Base-by-base conservation (phyloP, 2,113 vertebrate species). In the Hippopotamus amphibius region DNA sequence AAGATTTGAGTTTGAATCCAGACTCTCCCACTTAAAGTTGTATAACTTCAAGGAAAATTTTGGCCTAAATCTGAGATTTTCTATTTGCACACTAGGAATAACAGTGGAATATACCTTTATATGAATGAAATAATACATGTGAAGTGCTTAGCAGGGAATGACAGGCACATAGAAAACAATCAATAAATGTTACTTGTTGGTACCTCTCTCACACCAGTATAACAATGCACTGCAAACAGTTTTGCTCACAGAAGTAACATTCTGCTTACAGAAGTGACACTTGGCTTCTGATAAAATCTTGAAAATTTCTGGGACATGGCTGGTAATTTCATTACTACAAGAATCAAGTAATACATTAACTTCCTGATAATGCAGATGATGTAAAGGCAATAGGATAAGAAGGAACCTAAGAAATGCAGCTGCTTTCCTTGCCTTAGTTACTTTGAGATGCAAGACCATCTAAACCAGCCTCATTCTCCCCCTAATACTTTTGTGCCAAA, bases 271-370 rank as follows among this genome's bases (percentile, higher is more conserved):
- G 3, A 50, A 48, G 65, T 86, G 65, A 46, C 15, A 76, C 24
- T 22, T 85, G 13, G 63, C 37, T 24, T 53, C 30, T 48, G 8
- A 46, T 26, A 91, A 89, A 21, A 85, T 77, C 37, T 16, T 80
- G 17, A 68, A 33, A 48, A 41, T 53, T 68, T 90, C 63, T 59
- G 4, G 33, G 43, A 74, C 41, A 81, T 37, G 48, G 30, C 4
- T 69, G 53, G n/a, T 59, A 96, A 90, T 14, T 88, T 92, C 57
- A 90, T 90, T 50, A 80, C 65, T 80, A 74, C 16, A 28, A 96
- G 30, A 93, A 81, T 63, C 33, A 87, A 86, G n/a, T 22, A 59
- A 81, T 57, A 76, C 19, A 50, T 76, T 3, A 69, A 89, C 43
- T 84, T 53, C 16, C 33, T 93, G 11, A 68, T 76, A 3, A 66